These are phyloP conservation scores for Pseudolaguvia tuberculata DNA, from an alignment of 2,113 vertebrate genomes.

Conservation along the genomic window DNA sequence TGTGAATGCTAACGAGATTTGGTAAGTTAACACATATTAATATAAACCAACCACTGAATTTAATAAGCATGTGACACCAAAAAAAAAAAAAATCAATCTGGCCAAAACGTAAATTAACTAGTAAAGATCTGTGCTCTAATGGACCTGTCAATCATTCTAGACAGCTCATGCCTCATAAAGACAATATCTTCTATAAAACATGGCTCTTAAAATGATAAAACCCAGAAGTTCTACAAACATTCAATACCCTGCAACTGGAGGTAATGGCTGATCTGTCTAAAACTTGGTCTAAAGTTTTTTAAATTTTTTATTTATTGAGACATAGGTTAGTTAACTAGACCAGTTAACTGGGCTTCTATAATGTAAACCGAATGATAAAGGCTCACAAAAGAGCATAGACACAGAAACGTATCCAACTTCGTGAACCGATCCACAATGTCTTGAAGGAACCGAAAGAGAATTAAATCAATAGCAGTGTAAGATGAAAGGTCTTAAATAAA, in stretches of 20 bases:
- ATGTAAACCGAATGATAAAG: conserved; percentile 20
- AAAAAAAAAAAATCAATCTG: not conserved
- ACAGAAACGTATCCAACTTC: conserved; percentile 17
- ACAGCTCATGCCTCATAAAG: not conserved
- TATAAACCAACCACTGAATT: not conserved
- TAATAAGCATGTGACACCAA: not conserved
- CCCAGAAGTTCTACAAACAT: too few relatives aligned
- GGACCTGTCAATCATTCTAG: not conserved
- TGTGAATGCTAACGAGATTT: not conserved
- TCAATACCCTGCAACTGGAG: not conserved
- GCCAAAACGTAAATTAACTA: not conserved
- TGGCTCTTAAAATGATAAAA: not conserved
- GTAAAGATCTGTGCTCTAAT: not conserved
- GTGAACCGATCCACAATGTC: conserved; percentile 32
- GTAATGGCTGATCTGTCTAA: not conserved
- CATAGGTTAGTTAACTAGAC: not conserved
- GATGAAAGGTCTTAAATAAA: conserved; percentile 51
- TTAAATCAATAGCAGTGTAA: conserved; percentile 37
- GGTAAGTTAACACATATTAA: not conserved
- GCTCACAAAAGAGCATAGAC: not conserved
- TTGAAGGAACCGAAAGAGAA: conserved; percentile 30
- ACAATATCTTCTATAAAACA: not conserved
- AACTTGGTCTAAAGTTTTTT: too few relatives aligned
- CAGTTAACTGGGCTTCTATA: conserved; percentile 21
- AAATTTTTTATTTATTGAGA: not conserved